Evolutionary conservation across 2,113 vertebrate species (phyloP).

Genomic region (Etia nguti): DNA sequence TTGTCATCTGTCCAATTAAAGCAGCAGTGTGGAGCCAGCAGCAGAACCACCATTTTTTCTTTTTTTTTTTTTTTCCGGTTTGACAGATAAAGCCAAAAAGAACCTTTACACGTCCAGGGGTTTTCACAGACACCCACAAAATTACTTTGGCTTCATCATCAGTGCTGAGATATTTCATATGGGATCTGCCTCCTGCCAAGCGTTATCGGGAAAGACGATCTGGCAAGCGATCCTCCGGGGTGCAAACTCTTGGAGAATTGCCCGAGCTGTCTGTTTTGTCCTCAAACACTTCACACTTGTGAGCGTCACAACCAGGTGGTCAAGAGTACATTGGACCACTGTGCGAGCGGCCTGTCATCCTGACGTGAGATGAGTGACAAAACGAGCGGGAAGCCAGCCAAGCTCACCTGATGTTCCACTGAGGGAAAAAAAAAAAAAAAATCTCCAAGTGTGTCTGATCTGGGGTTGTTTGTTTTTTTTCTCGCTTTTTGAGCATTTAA

Average conservation of each 20-base stretch:
- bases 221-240: neutral
- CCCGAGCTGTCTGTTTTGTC: slow-evolving; percentile 5
- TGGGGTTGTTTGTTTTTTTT: rapidly evolving
- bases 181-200: slow-evolving; percentile 38
- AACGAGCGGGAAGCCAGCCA: slow-evolving; percentile 40
- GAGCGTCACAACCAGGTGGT: slow-evolving; percentile 46
- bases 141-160: slow-evolving; percentile 36
- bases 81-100: neutral
- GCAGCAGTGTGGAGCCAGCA: neutral
- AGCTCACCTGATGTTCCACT: slow-evolving; percentile 25
- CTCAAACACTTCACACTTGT: slow-evolving; percentile 12
- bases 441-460: neutral
- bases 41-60: neutral
- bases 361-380: slow-evolving; percentile 12
- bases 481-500: slow-evolving; percentile 1
- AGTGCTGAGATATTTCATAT: slow-evolving; percentile 26
- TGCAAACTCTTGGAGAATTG: slow-evolving; percentile 13
- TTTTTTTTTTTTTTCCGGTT: neutral
- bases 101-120: neutral
- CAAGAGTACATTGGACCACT: slow-evolving; percentile 13
- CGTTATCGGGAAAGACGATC: slow-evolving; percentile 51
- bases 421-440: neutral
- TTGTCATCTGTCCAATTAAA: slow-evolving; percentile 1
- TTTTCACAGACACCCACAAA: slow-evolving; percentile 39
- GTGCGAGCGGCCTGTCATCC: neutral